phyloP scores from a whole-genome alignment of 2,113 vertebrate species.

The Hypanus sabinus region DNA sequence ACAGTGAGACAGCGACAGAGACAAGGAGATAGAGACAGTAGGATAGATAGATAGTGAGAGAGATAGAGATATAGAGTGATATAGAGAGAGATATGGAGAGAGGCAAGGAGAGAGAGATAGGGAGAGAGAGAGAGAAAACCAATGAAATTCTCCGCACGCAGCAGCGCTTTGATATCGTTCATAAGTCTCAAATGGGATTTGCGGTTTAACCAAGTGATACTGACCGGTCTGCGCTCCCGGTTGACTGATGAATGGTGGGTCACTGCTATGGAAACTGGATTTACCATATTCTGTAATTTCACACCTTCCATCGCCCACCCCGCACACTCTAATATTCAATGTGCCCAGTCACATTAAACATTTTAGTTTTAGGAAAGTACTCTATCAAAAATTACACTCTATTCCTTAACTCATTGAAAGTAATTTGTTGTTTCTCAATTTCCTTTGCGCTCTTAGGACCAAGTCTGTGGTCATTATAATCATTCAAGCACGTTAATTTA shows the following conservation, averaged over 20 bases:
- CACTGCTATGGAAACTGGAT: background rate
- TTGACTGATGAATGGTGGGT: background rate
- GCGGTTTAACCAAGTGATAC: background rate
- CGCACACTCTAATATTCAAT: background rate
- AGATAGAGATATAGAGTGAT: no score
- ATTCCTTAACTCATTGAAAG: background rate
- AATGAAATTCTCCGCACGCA: background rate
- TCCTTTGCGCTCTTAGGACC: no score
- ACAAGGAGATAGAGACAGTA: no score
- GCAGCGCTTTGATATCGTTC: background rate
- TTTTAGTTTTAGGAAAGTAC: background rate
- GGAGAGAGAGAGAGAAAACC: background rate
- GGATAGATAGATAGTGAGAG: no score
- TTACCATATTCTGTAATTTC: background rate
- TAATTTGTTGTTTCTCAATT: background rate
- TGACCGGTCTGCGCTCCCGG: background rate
- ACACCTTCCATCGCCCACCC: background rate
- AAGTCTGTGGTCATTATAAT: background rate
- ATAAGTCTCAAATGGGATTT: background rate
- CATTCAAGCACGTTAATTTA: background rate
- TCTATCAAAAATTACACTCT: background rate
- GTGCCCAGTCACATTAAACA: background rate
- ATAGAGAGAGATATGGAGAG: no score
- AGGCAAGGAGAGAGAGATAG: no score
- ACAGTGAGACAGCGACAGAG: no score